phyloP scores from a whole-genome alignment of 2,113 vertebrate genomes.

The Indicator maculatus region DNA sequence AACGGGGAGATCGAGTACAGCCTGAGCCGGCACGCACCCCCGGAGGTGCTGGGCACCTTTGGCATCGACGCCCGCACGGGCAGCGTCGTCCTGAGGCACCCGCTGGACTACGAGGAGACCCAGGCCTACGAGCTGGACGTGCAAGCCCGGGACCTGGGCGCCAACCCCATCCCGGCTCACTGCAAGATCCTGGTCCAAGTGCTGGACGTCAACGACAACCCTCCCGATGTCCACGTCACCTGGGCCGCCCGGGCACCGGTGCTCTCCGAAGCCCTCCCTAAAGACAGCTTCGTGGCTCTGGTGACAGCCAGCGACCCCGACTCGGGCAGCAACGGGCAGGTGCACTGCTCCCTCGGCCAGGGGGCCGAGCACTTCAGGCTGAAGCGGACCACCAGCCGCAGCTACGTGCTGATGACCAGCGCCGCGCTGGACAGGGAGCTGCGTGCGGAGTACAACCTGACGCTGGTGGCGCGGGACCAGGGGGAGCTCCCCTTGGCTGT shows the following conservation, averaged over 20 bases:
- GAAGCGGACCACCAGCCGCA: constrained; percentile 82
- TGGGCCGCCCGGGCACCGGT: constrained; percentile 79
- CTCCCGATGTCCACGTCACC: constrained; percentile 83
- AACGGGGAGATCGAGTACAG: constrained; percentile 92
- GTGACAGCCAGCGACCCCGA: constrained; percentile 87
- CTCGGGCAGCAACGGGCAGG: constrained; percentile 84
- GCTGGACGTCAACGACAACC: constrained; percentile 88
- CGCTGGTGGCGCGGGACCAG: constrained; percentile 80
- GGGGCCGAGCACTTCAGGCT: constrained; percentile 84
- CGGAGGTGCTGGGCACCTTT: constrained; percentile 83
- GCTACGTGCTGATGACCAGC: constrained; percentile 87
- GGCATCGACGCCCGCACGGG: constrained; percentile 80
- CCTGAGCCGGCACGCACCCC: constrained; percentile 82
- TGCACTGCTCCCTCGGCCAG: constrained; percentile 79
- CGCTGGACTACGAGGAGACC: constrained; percentile 86
- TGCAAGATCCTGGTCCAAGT: constrained; percentile 89
- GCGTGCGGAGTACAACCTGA: constrained; percentile 83
- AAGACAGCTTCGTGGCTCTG: constrained; percentile 87
- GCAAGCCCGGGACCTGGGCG: constrained; percentile 87
- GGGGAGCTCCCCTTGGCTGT: constrained; percentile 80
- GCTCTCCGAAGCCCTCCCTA: constrained; percentile 82
- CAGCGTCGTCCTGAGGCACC: constrained; percentile 76
- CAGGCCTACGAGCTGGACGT: constrained; percentile 83
- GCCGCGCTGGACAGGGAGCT: constrained; percentile 86
- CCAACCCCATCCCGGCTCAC: constrained; percentile 88